A percentile compares a stretch with the other conserved stretches of the same genome.
Conservation (phyloP, 2,888 invertebrate species). For the Xylocampa areola region DNA sequence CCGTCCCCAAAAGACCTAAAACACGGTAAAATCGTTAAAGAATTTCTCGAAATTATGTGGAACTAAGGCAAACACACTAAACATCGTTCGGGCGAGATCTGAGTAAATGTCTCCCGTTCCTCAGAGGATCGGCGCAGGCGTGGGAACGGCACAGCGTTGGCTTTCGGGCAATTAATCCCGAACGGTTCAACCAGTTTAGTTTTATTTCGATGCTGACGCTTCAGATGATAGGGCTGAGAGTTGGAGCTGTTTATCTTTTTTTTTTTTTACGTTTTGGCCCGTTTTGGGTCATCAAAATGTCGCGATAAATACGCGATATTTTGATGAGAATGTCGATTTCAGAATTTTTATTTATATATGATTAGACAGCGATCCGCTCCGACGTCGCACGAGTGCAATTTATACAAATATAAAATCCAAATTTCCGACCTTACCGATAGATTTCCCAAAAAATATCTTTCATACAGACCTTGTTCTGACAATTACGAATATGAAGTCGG, state of each 20-base stretch:
- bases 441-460: too few species aligned
- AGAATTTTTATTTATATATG: too few species aligned
- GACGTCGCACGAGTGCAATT: too few species aligned
- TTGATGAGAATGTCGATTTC: too few species aligned
- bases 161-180: conserved; percentile 76
- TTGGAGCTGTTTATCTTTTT: conserved; percentile 14
- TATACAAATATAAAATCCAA: too few species aligned
- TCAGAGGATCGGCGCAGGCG: conserved; percentile 56
- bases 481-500: too few species aligned
- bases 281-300: too few species aligned
- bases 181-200: conserved; percentile 64
- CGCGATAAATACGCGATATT: too few species aligned
- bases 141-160: conserved; percentile 68
- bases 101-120: conserved; percentile 52
- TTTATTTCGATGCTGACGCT: conserved; percentile 75
- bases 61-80: conserved; percentile 27
- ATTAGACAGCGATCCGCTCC: too few species aligned
- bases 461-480: too few species aligned
- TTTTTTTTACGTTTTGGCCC: too few species aligned
- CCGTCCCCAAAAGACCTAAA: background rate
- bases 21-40: conserved; percentile 5
- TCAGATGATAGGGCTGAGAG: conserved; percentile 58
- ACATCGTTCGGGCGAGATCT: conserved; percentile 44
- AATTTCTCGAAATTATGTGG: conserved; percentile 28
- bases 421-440: too few species aligned